Evolutionary conservation across 2,113 vertebrate genomes (phyloP), one percentile per base, ranked within the genome.

Genomic region (Phrynosoma blainvillii): DNA sequence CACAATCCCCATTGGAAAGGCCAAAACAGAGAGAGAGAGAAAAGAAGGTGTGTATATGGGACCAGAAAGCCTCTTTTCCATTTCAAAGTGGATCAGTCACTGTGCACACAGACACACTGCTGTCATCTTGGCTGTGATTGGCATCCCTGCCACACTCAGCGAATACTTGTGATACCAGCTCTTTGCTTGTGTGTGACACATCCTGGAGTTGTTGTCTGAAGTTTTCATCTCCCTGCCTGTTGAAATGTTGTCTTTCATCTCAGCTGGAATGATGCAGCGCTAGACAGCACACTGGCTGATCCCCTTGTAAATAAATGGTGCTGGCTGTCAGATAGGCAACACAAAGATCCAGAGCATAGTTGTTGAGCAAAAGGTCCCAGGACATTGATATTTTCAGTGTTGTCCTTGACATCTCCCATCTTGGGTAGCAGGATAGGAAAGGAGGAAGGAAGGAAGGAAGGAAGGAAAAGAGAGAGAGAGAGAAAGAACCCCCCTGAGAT

Each of bases 91-190:
- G 47, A 70, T 0, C 47, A 47, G 5, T 7, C 47, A 47, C 47
- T 47, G 47, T 47, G 47, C 47, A 7, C 47, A 47, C 47, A 9
- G 36, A 90, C 71, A 10, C 0, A 0, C 11, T 30, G 80, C 84
- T 92, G 84, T 84, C 89, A 78, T 86, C 74, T 88, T 93, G 92
- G 82, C 93, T 90, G 89, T 85, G 82, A 20, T 21, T 25, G 83
- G 88, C 47, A 2, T 87, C 82, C 77, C 79, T 84, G 86, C 74
- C 71, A 79, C 47, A 6, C 0, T 92, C 74, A 47, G 65, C 84
- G 40, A 84, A 27, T 78, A 32, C 92, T 95, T 92, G 85, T 68
- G 91, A 90, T 88, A 65, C 32, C 85, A 11, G 21, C 20, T 70
- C 89, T 42, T 79, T 82, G 6, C 47, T 90, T 13, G 47, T 76